Evolutionary conservation across 2,797 vertebrate genomes (phyloP), one percentile per base, ranked within the genome.

Genomic region (Momotus momota): DNA sequence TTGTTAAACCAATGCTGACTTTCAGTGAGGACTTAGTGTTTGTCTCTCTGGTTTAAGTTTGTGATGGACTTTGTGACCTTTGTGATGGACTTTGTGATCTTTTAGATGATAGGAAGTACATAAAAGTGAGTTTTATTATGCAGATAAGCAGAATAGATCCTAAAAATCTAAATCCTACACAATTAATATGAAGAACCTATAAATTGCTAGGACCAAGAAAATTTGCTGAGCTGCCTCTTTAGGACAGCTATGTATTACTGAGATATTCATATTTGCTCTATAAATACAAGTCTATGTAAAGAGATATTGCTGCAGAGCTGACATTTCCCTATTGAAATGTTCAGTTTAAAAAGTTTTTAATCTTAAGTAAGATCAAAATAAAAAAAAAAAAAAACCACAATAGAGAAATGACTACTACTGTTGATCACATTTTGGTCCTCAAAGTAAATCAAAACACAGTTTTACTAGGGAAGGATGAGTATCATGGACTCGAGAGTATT

Each of bases 161-260:
- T 84, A 81, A 96, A 94, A 95, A 78, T 54, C 64, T 21, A 46
- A 69, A 69, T 87, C 78, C 69, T 10, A 74, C 79, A 81, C 17
- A 46, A 82, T 82, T 96, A 88, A 85, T 93, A 81, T 57, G 79
- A 75, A 58, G 31, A 95, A 93, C 61, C 83, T 83, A 35, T 66
- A 88, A 81, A 91, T 90, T 90, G 83, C 89, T 69, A 90, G 40
- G 62, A 48, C 27, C 86, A 94, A 86, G 35, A 88, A 86, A 89
- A 91, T 83, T 93, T 93, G 80, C 80, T 95, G 66, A 91, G 58
- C 78, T 92, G 48, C 84, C 26, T 89, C 48, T 94, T 93, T 81
- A 86, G 84, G 72, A 87, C 22, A 92, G 38, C 21, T 88, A 48
- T 61, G 55, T 54, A 75, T 89, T 88, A 79, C 31, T 74, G 72